Percentiles rank a stretch among this genome's conserved stretches.
These are phyloP conservation scores for Kryptopterus vitreolus DNA, from an alignment of 2,797 vertebrate species.

Conservation along the genomic window DNA sequence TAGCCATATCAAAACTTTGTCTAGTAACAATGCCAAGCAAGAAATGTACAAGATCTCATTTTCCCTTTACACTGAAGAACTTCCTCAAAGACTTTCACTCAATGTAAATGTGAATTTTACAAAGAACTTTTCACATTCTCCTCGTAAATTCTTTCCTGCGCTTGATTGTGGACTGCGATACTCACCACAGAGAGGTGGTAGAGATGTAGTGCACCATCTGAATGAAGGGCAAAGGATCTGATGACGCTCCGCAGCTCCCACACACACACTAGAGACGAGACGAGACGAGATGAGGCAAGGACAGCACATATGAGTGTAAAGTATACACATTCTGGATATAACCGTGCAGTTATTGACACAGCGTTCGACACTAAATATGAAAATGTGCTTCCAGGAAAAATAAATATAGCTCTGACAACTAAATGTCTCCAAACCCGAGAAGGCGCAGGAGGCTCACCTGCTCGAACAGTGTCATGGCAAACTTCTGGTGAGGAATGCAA, in stretches of 20 bases:
- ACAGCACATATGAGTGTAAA: slow-evolving; percentile 2
- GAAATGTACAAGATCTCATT: not conserved
- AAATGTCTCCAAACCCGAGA: not conserved
- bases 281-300: slow-evolving; percentile 41
- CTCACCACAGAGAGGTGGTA: slow-evolving; percentile 94
- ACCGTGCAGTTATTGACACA: not conserved
- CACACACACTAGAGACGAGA: slow-evolving; percentile 85
- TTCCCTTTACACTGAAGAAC: no score
- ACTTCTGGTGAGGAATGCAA: slow-evolving; percentile 96
- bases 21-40: not conserved
- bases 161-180: slow-evolving; percentile 27
- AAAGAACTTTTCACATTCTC: not conserved
- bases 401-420: not conserved
- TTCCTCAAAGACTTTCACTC: not conserved
- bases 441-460: slow-evolving; percentile 76
- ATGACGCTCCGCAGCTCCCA: slow-evolving; percentile 92
- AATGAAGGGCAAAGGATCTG: slow-evolving; percentile 92
- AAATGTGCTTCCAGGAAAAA: not conserved
- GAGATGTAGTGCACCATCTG: slow-evolving; percentile 99
- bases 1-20: not conserved
- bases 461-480: slow-evolving; percentile 94
- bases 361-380: not conserved
- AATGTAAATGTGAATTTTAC: not conserved
- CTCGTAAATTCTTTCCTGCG: slow-evolving; percentile 22
- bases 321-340: not conserved